A percentile compares a stretch with the other conserved stretches of the same genome.
phyloP scores from a whole-genome alignment of 2,113 vertebrate genomes.

The Bubalus kerabau region DNA sequence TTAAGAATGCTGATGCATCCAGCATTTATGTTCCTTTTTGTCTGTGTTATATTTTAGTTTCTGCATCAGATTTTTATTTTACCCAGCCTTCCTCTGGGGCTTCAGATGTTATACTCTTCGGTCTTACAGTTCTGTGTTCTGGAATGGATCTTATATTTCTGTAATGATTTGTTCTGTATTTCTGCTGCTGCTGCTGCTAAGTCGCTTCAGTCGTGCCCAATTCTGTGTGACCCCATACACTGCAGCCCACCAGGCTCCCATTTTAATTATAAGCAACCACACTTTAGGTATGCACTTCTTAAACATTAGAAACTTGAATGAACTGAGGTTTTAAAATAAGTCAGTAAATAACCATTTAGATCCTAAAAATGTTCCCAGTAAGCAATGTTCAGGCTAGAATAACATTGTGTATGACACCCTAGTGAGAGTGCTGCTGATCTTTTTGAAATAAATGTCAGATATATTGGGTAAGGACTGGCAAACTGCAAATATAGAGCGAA shows the following conservation, averaged over 20 bases:
- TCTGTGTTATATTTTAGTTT: not conserved
- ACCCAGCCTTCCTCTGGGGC: not conserved
- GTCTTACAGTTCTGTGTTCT: not conserved
- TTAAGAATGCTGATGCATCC: not conserved
- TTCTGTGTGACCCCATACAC: too few relatives aligned
- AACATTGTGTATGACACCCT: not conserved
- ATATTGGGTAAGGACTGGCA: not conserved
- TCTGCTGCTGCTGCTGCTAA: too few relatives aligned
- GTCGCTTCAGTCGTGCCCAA: accelerated
- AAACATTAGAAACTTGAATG: not conserved
- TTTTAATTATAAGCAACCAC: not conserved
- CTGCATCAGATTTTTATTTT: not conserved
- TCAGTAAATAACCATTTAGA: not conserved
- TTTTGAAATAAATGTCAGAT: not conserved
- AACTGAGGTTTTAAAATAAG: not conserved
- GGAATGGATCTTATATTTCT: not conserved
- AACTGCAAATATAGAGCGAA: not conserved
- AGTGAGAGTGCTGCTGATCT: not conserved
- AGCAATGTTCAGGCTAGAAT: not conserved
- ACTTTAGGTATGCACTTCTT: not conserved
- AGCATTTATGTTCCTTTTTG: not conserved
- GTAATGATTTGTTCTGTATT: not conserved
- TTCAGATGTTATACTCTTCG: not conserved
- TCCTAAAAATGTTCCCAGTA: not conserved
- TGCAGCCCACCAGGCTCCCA: too few relatives aligned